Evolutionary conservation across 2,888 invertebrate species (phyloP), one percentile per base, ranked within the genome.

Genomic region (Merodon equestris): DNA sequence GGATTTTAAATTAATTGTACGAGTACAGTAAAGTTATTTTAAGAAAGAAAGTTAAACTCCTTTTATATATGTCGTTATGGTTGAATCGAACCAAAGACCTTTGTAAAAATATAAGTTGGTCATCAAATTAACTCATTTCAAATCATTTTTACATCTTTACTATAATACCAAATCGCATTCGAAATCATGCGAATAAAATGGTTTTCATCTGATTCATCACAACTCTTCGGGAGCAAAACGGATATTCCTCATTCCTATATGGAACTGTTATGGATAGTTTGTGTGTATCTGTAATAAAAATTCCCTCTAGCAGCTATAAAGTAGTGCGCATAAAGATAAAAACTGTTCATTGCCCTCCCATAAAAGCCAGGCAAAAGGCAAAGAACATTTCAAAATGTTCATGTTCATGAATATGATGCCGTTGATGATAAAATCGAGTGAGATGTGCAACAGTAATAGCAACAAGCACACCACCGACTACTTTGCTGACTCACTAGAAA

Each of bases 331-430:
- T 64, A 68, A 74, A 68, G 70, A 79, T 70, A 79, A 74, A 79
- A 74, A 47, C 79, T 74, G 79, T 79, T 79, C 79, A 70, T 74
- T 79, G 79, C 74, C 79, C 79, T 19, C 70, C 51, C 68, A 79
- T 79, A 79, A 79, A 79, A 71, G 45, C 36, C 48, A 57, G 14
- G 9, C n/a, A 51, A 44, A 18, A 48, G 64, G 47, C 51, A 50
- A 57, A 58, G 68, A 64, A 58, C 53, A 40, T 60, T 42, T 60
- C 42, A 54, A 64, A 27, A 53, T 47, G 58, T 48, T 79, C 63
- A 74, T 74, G 64, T 60, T 74, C 64, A 64, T 74, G 74, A 74
- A 74, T 79, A 74, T 56, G 68, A 74, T 79, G 73, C 63, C 58
- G 63, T 73, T 68, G 63, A 79, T 79, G 67, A 63, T 68, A 64